Conservation (phyloP, 2,888 invertebrate genomes). For the Caenorhabditis doughertyi region DNA sequence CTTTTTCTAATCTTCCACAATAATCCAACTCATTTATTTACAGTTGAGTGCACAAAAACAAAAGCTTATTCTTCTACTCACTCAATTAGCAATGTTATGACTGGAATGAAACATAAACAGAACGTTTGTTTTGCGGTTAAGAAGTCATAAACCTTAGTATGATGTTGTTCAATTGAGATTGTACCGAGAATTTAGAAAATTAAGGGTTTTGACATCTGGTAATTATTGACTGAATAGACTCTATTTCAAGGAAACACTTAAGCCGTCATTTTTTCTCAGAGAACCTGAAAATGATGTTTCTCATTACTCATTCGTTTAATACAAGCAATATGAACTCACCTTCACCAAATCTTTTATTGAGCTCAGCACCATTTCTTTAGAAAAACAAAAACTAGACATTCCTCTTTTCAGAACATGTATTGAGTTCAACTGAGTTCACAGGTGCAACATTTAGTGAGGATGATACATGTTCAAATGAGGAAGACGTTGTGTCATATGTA, state of each 20-base stretch:
- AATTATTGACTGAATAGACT: constrained; percentile 6
- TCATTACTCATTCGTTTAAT: too few species aligned
- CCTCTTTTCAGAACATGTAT: too few species aligned
- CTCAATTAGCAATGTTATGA: constrained; percentile 60
- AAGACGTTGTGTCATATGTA: too few species aligned
- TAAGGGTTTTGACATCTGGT: background rate
- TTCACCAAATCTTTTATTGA: too few species aligned
- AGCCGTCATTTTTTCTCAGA: too few species aligned
- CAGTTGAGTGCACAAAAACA: constrained; percentile 62
- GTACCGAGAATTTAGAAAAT: constrained; percentile 13
- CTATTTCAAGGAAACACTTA: constrained; percentile 10
- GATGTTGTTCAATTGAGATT: constrained; percentile 10
- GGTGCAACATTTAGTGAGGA: too few species aligned
- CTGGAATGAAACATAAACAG: constrained; percentile 38
- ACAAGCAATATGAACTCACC: too few species aligned
- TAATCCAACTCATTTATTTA: constrained; percentile 64
- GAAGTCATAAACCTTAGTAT: constrained; percentile 4
- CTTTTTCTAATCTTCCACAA: constrained; percentile 51
- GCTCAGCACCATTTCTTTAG: too few species aligned
- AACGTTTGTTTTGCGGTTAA: constrained; percentile 20
- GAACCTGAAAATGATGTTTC: too few species aligned
- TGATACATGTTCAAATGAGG: too few species aligned
- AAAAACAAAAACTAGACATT: too few species aligned
- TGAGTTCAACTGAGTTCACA: too few species aligned
- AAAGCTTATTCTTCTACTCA: constrained; percentile 49